Conservation (phyloP, 2,888 invertebrate genomes). For the Erebia aethiops region DNA sequence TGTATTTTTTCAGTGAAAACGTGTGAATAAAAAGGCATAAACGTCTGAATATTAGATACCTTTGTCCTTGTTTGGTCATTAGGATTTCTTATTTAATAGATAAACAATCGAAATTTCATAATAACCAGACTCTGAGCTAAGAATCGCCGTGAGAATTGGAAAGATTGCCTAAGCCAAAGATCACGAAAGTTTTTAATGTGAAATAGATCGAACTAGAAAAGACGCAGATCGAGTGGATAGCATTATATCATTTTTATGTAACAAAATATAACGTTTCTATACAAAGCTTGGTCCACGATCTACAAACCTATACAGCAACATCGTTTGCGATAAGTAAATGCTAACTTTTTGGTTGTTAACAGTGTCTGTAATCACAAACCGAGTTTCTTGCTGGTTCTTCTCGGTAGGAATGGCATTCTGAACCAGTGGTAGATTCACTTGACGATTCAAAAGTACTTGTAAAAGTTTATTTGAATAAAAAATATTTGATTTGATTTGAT, state of each 20-base stretch:
- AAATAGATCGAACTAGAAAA: constrained; percentile 13
- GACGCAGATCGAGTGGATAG: constrained; percentile 1
- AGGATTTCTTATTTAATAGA: constrained; percentile 23
- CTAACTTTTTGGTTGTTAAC: neutral
- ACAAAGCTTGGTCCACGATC: neutral
- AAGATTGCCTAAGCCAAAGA: constrained; percentile 52
- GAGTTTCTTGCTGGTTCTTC: too few species aligned
- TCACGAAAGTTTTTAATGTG: constrained; percentile 47
- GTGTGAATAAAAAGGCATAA: neutral
- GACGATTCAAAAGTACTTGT: too few species aligned
- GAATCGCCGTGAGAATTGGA: constrained; percentile 57
- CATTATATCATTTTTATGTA: constrained; percentile 3
- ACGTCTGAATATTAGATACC: constrained; percentile 1
- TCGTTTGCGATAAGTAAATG: neutral
- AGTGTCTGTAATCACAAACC: too few species aligned
- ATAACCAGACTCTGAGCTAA: constrained; percentile 31
- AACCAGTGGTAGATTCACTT: too few species aligned
- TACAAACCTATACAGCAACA: neutral
- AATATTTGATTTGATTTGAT: too few species aligned
- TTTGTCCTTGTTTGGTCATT: constrained; percentile 15
- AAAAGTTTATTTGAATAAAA: too few species aligned
- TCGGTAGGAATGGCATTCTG: too few species aligned
- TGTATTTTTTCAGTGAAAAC: neutral
- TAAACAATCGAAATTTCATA: constrained; percentile 33
- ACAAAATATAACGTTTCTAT: neutral